phyloP scores from a whole-genome alignment of 2,888 invertebrate genomes.

The Spodoptera littoralis region DNA sequence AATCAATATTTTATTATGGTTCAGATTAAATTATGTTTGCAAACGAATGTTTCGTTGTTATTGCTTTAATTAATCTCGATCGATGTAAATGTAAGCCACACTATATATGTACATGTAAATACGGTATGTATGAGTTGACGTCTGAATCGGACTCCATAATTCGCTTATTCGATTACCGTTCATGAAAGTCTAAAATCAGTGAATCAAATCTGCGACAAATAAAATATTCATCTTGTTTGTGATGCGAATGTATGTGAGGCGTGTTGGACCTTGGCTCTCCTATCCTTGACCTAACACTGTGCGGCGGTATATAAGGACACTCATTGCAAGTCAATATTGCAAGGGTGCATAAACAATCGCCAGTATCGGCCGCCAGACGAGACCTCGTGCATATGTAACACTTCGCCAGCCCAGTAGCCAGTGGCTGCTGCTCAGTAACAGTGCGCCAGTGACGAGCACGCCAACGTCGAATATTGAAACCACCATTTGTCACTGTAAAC shows the following conservation, averaged over 20 bases:
- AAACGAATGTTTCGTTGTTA: neutral
- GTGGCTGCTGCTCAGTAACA: no score
- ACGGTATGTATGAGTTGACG: no score
- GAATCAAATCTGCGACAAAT: no score
- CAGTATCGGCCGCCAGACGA: slow-evolving; percentile 2
- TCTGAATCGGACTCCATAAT: no score
- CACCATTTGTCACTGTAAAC: slow-evolving; percentile 11
- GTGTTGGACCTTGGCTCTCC: neutral
- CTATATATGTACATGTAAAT: no score
- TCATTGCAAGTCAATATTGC: slow-evolving; percentile 40
- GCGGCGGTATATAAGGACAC: neutral
- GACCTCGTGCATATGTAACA: slow-evolving; percentile 31
- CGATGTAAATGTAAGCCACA: no score
- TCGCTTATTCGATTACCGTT: no score
- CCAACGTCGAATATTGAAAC: slow-evolving; percentile 15
- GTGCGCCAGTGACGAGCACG: slow-evolving; percentile 1
- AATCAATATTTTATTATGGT: neutral
- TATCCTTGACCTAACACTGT: slow-evolving; percentile 15
- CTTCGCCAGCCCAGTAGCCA: neutral
- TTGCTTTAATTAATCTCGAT: no score
- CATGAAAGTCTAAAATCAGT: no score
- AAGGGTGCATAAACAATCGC: slow-evolving; percentile 31
- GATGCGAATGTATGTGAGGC: neutral
- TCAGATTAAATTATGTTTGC: no score
- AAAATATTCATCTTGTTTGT: no score